Percentiles rank a stretch among this genome's conserved stretches.
Conservation (phyloP, 2,797 vertebrate species). For the Sylvilagus floridanus region DNA sequence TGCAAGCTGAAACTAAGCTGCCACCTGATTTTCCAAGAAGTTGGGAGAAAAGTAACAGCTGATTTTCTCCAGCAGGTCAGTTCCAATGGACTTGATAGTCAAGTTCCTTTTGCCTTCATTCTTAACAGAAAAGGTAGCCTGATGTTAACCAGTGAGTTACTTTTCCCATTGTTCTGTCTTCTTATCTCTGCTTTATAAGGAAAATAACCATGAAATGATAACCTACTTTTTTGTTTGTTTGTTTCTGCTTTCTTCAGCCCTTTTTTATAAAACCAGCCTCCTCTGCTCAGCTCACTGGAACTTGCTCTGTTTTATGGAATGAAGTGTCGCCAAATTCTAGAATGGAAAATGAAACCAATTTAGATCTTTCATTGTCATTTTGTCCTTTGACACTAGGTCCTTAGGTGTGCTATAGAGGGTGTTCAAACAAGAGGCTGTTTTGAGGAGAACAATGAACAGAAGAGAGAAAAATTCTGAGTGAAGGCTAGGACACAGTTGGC, state of each 20-base stretch:
- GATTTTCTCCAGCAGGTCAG: background rate
- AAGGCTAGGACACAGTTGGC: rapidly evolving
- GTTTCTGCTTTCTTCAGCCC: background rate
- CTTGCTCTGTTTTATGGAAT: background rate
- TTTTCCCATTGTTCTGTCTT: background rate
- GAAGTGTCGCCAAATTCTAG: background rate
- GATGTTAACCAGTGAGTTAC: background rate
- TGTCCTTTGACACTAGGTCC: background rate
- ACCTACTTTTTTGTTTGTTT: background rate
- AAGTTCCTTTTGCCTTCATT: background rate
- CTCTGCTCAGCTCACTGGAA: background rate
- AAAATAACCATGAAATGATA: background rate
- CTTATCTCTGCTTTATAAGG: background rate
- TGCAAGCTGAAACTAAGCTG: background rate
- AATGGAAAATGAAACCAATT: background rate
- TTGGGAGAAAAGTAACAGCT: background rate
- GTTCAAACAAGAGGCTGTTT: background rate
- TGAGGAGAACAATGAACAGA: background rate
- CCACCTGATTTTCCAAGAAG: background rate
- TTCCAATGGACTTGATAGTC: background rate
- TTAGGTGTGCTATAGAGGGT: no score
- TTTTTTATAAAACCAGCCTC: background rate
- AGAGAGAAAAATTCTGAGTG: background rate
- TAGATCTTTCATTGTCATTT: background rate
- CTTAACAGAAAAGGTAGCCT: background rate